Base-by-base conservation (phyloP, 1,140 invertebrate genomes). In the Stenopsyche tienmushanensis region DNA sequence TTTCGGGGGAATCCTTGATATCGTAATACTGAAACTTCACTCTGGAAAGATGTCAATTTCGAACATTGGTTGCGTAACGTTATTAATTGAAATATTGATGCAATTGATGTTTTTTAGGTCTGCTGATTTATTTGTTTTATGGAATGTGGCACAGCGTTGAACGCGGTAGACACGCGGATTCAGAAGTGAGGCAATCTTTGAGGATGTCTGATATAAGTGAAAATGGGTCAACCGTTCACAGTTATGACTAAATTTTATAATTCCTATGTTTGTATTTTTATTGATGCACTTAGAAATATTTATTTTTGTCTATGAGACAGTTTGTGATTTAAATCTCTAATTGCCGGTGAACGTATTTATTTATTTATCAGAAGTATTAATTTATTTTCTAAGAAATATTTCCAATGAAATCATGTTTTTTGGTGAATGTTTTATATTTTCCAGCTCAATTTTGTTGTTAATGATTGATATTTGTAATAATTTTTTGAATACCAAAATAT, bases 71-170 rank as follows among this genome's bases (percentile, higher is more conserved):
- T 24, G 18, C 3, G 20, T 10, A 47, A 34, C 5, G 13, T 34
- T 34, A 34, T 34, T 7, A 34, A 7, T 34, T 34, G 5, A 34
- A 7, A 34, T 34, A 34, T 7, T 34, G 5, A 20, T 13, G 7
- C 10, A 39, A 7, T 20, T 53, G n/a, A n/a, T n/a, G 23, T 25
- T 39, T 67, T 65, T 18, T 62, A 83, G 82, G 83, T 71, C 73
- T 86, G 26, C 50, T 83, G 1, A 85, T 86, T 58, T 86, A 85
- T 72, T 73, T 83, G 8, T 75, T 78, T 1, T 86, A 86, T 72
- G 83, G 84, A 49, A 76, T 82, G 15, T 84, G 84, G 75, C 79
- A 86, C 72, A 86, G 84, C 62, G 77, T 74, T 8, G 82, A 83
- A 66, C 73, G 76, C 13, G 45, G 23, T 41, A 39, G 53, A 24